Base-by-base conservation (phyloP, 1,140 invertebrate genomes). In the Magallana angulata region DNA sequence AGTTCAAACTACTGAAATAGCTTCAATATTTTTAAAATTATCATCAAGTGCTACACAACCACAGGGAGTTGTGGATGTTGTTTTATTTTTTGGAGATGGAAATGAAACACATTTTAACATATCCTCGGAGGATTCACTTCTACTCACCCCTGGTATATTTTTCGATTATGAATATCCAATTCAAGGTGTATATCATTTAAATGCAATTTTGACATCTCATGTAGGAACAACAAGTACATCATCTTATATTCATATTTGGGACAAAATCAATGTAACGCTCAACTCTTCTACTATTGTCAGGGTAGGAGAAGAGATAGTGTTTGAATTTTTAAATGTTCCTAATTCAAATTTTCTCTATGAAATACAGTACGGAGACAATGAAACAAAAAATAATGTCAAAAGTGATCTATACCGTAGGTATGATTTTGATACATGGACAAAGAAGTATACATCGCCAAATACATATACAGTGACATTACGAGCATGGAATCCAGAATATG, bases 41-140 rank as follows among this genome's bases (percentile, higher is more conserved):
- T 24, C 18, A 36, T 30, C 18, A 76, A 76, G 24, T 76, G 68
- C 68, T 3, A 8, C 3, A 12, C 68, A 76, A 30, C 68, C 68
- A 12, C 68, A 76, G 36, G 68, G 68, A 30, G 36, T 76, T 11
- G 68, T 76, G 24, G 24, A 76, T 30, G 68, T 76, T 30, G 5
- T 9, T 76, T 76, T 76, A 30, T 76, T 24, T 76, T 76, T 76
- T 30, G 68, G 68, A 76, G 68, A 76, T 76, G 68, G 30, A 76
- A 76, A 76, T 76, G 12, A 18, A 36, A 76, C 68, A 36, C 12
- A 18, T 30, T 76, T 76, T 76, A 76, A 76, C 36, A 12, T 76
- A 30, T 76, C 68, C 7, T 76, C 68, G 8, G 68, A 76, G 7
- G 24, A 30, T 76, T 30, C 18, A 30, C 5, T 76, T 24, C 36